Percentiles rank a stretch among this genome's conserved stretches.
These are phyloP conservation scores for Oryzias celebensis DNA, from an alignment of 2,113 vertebrate species.

Conservation along the genomic window DNA sequence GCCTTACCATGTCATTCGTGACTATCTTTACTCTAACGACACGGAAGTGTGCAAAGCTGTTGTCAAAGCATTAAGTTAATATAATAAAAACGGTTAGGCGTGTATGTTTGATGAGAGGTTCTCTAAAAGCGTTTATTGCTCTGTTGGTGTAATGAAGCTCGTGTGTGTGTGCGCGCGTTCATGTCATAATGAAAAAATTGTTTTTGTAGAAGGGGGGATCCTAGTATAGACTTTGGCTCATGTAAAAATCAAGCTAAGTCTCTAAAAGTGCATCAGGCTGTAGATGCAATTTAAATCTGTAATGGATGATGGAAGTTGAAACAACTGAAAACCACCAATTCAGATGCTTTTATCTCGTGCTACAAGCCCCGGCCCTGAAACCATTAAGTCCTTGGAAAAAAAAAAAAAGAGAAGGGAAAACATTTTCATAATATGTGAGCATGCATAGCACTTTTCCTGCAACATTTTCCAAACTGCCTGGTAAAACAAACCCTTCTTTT, in stretches of 20 bases:
- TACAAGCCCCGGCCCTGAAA: slow-evolving; percentile 20
- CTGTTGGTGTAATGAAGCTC: too few species aligned
- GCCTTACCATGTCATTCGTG: background rate
- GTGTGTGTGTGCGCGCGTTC: background rate
- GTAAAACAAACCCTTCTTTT: background rate
- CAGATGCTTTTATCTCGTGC: slow-evolving; percentile 36
- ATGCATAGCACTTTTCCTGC: background rate
- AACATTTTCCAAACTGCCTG: background rate
- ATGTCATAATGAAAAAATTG: background rate
- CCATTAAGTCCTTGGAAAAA: slow-evolving; percentile 5
- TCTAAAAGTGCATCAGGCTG: slow-evolving; percentile 13
- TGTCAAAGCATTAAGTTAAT: background rate
- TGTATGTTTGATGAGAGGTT: too few species aligned
- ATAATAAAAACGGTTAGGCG: too few species aligned
- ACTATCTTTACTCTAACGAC: background rate
- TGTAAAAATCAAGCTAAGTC: slow-evolving; percentile 8
- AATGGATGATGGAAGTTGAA: slow-evolving; percentile 43
- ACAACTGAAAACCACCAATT: slow-evolving; percentile 32
- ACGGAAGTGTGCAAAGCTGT: background rate
- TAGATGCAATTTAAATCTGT: slow-evolving; percentile 35
- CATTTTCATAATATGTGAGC: background rate
- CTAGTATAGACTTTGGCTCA: background rate
- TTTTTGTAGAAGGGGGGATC: background rate
- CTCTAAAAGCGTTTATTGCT: background rate
- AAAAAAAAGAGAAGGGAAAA: slow-evolving; percentile 6